These are phyloP conservation scores for Periophthalmus modestus DNA, from an alignment of 2,113 vertebrate genomes.

Conservation along the genomic window DNA sequence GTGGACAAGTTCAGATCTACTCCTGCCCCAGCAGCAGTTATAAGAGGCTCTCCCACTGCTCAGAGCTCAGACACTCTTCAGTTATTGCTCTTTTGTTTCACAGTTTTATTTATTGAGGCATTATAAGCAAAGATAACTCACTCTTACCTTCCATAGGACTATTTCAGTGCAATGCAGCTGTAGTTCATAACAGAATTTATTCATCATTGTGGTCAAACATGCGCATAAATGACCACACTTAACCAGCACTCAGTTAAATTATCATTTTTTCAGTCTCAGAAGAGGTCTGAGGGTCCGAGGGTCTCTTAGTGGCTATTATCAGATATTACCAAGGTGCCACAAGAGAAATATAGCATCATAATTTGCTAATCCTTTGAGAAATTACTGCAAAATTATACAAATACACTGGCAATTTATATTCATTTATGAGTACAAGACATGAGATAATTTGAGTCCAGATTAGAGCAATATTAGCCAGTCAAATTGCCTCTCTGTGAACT, in stretches of 20 bases:
- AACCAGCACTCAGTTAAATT: not conserved
- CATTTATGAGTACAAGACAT: not conserved
- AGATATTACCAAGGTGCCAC: not conserved
- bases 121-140: too few relatives aligned
- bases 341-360: not conserved
- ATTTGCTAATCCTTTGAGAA: not conserved
- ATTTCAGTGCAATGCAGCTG: not conserved
- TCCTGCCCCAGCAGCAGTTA: not conserved
- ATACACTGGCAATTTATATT: not conserved
- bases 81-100: not conserved
- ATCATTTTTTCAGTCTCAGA: not conserved
- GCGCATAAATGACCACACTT: not conserved
- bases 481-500: not conserved
- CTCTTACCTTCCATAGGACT: not conserved
- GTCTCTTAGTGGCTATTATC: not conserved
- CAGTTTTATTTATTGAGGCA: too few relatives aligned
- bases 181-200: not conserved
- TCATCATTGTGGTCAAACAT: not conserved
- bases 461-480: slow-evolving; percentile 2
- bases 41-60: too few relatives aligned
- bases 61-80: not conserved
- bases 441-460: not conserved
- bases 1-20: slow-evolving; percentile 23
- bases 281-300: not conserved
- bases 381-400: not conserved